Evolutionary conservation across 2,797 vertebrate species (phyloP).

Genomic region (Bovichtus variegatus): DNA sequence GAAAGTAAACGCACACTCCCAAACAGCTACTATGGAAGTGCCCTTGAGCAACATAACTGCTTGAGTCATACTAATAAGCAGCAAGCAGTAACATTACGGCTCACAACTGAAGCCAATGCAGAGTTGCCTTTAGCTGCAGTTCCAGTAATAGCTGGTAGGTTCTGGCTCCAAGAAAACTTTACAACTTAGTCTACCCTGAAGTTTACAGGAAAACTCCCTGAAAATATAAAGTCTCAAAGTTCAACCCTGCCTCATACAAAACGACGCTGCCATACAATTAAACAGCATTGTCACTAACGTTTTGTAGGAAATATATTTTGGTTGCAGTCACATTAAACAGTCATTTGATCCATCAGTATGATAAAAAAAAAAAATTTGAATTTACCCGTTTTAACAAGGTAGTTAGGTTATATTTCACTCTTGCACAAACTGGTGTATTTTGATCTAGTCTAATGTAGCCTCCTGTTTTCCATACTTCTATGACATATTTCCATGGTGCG

Average conservation of each 20-base stretch:
- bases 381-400: conserved; percentile 3
- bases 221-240: conserved; percentile 9
- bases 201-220: conserved; percentile 1
- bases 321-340: too few relatives aligned
- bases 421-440: conserved; percentile 7
- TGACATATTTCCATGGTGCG: conserved; percentile 49
- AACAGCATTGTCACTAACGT: too few relatives aligned
- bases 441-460: conserved; percentile 9
- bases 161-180: neutral
- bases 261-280: too few relatives aligned
- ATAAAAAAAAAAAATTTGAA: conserved; percentile 15
- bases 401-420: neutral
- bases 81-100: conserved; percentile 42
- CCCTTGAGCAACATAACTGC: conserved; percentile 51
- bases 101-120: conserved; percentile 35
- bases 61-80: conserved; percentile 53
- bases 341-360: neutral
- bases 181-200: neutral
- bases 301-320: too few relatives aligned
- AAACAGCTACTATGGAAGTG: conserved; percentile 42
- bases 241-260: too few relatives aligned
- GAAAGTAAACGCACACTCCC: conserved; percentile 44
- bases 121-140: conserved; percentile 48
- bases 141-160: conserved; percentile 47
- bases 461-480: conserved; percentile 9